phyloP scores from a whole-genome alignment of 2,888 invertebrate species.

The Cheilosia vulpina region DNA sequence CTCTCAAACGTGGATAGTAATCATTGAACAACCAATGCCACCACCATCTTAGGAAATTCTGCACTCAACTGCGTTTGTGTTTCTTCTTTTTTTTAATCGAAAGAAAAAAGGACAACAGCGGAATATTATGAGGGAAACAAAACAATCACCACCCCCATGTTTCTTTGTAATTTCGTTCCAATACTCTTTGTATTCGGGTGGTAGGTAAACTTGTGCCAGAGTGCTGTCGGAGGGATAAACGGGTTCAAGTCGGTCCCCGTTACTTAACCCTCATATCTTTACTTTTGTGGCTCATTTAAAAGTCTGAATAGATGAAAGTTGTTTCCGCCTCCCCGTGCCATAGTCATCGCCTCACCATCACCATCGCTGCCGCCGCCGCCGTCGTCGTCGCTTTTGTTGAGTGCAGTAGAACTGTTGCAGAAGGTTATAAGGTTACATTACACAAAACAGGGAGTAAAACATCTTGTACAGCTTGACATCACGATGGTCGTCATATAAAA shows the following conservation, averaged over 20 bases:
- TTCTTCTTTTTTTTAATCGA: conserved; percentile 44
- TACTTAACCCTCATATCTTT: conserved; percentile 76
- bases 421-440: conserved; percentile 78
- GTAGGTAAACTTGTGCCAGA: conserved; percentile 58
- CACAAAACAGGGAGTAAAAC: conserved; percentile 64
- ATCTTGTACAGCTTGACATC: conserved; percentile 74
- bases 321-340: conserved; percentile 46
- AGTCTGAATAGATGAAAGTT: conserved; percentile 75
- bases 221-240: conserved; percentile 39
- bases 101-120: conserved; percentile 59
- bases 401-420: conserved; percentile 72
- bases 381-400: conserved; percentile 61
- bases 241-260: conserved; percentile 73
- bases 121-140: conserved; percentile 66
- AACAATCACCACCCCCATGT: conserved; percentile 69
- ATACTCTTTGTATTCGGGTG: conserved; percentile 71
- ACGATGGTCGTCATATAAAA: conserved; percentile 73
- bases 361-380: conserved; percentile 17
- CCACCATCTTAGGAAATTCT: conserved; percentile 6
- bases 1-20: conserved; percentile 41
- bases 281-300: conserved; percentile 76
- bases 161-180: conserved; percentile 70
- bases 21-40: conserved; percentile 44
- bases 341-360: conserved; percentile 14
- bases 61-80: conserved; percentile 45